phyloP scores from a whole-genome alignment of 2,113 vertebrate species.

The Apistogramma diplotaenia region DNA sequence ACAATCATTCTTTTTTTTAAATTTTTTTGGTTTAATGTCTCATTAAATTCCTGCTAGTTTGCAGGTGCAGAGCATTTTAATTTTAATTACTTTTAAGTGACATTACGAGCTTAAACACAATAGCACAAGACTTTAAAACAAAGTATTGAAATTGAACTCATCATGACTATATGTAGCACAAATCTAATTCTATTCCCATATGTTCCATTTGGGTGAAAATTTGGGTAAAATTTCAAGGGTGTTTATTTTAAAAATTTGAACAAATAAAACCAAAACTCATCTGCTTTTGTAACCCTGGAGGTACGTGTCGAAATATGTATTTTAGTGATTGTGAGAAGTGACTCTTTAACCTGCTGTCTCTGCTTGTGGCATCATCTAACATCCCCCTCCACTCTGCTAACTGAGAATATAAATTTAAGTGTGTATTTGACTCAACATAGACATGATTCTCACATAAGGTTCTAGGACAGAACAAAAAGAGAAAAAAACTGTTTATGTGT shows the following conservation, averaged over 20 bases:
- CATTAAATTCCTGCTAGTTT: not conserved
- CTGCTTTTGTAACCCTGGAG: not conserved
- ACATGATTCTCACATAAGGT: conserved; percentile 71
- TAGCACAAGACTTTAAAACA: too few species aligned
- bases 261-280: not conserved
- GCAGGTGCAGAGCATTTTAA: not conserved
- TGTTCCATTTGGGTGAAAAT: not conserved
- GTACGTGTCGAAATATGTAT: not conserved
- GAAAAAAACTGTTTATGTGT: conserved; percentile 72
- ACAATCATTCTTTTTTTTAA: not conserved
- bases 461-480: conserved; percentile 62
- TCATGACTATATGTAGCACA: not conserved
- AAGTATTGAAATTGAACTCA: not conserved
- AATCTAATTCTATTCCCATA: not conserved
- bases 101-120: too few species aligned
- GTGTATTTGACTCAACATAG: conserved; percentile 72
- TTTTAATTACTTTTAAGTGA: too few species aligned
- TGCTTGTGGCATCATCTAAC: conserved; percentile 32
- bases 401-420: conserved; percentile 60
- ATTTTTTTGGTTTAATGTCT: not conserved
- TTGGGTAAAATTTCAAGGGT: not conserved
- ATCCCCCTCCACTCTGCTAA: conserved; percentile 47
- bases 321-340: conserved; percentile 5
- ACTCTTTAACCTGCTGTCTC: conserved; percentile 12
- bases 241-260: not conserved